phyloP scores from a whole-genome alignment of 2,797 vertebrate species.

The Gymnopithys bicolor region DNA sequence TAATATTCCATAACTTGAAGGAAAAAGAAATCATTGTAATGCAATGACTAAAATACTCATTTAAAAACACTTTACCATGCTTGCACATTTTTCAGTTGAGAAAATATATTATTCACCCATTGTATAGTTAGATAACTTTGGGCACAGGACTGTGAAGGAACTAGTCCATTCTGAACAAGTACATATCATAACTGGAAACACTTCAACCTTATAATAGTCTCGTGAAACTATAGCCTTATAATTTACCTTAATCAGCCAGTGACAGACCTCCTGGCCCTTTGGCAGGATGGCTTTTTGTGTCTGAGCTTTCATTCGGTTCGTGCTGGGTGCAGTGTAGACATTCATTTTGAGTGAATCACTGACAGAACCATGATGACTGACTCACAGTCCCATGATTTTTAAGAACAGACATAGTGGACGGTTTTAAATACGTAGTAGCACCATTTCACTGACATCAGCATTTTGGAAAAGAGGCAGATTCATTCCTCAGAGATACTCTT shows the following conservation, averaged over 20 bases:
- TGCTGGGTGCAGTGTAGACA: not conserved
- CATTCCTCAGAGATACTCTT: not conserved
- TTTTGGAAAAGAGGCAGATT: not conserved
- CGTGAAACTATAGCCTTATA: not conserved
- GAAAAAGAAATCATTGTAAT: not conserved
- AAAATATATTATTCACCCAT: not conserved
- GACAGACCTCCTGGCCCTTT: not conserved
- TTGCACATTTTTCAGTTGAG: not conserved
- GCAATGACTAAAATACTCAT: not conserved
- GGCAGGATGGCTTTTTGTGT: not conserved
- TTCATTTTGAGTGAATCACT: conserved; percentile 47
- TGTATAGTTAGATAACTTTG: not conserved
- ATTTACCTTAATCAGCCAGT: not conserved
- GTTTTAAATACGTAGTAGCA: not conserved
- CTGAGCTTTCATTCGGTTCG: not conserved
- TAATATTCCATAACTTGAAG: not conserved
- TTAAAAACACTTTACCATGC: not conserved
- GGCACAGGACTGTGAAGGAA: not conserved
- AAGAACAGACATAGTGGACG: not conserved
- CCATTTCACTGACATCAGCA: not conserved
- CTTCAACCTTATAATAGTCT: not conserved
- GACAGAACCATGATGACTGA: not conserved
- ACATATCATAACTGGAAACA: fast-evolving
- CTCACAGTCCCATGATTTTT: conserved; percentile 54
- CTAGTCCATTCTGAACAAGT: not conserved